Base-by-base conservation (phyloP, 1,140 invertebrate genomes). In the Drosophila seguyi region DNA sequence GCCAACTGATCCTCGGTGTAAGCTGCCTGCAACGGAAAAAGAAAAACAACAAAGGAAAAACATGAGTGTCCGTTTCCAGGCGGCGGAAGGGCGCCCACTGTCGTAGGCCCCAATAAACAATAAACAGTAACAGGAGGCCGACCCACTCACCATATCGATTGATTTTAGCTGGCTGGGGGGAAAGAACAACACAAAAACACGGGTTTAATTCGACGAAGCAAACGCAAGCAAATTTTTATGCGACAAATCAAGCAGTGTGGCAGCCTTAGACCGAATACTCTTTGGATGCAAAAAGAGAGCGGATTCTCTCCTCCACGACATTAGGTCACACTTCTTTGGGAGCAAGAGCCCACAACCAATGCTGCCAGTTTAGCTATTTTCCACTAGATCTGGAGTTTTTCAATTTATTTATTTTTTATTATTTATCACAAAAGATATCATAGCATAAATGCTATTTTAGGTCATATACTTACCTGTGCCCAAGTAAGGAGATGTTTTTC, bases 1-100 rank as follows among this genome's bases (percentile, higher is more conserved):
- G 96, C 95, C 93, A 97, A 95, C 94, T 98, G 97, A 94, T 98
- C 97, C 94, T 98, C 97, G 36, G 96, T 95, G 93, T 97, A 97
- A 85, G 96, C 96, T 92, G 96, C 96, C 97, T 98, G 95, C 63
- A 95, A 96, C 69, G 90, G 90, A 41, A 63, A 57, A 42, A 45
- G 47, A 67, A 62, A 62, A 71, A 44, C 39, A 68, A 60, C 38
- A 69, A 63, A 48, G 34, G 10, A 71, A 63, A 56, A 22, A 45
- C 38, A 56, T 47, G n/a, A 41, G 18, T 44, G 20, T 31, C 27
- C 13, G 20, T 61, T 61, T 25, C 7, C 38, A 34, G 36, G 34
- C 18, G 16, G 34, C 25, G n/a, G 2, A 10, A 20, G 14, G 16
- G 29, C 10, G 14, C 13, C 13, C 14, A 4, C 10, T 22, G 8